Conservation (phyloP, 2,888 invertebrate genomes). For the Petrolisthes cinctipes region DNA sequence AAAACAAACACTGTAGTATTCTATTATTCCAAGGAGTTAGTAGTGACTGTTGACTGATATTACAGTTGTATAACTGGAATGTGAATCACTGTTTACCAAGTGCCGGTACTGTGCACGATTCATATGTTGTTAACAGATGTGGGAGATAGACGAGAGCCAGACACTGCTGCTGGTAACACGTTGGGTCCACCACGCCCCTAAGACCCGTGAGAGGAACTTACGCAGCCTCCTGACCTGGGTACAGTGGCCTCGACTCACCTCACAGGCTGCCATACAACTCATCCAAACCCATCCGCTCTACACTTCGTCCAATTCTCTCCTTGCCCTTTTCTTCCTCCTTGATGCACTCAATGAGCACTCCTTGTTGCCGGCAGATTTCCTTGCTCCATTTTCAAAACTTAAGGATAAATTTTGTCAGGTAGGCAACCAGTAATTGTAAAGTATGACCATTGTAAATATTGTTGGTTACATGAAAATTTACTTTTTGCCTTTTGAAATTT, state of each 20-base stretch:
- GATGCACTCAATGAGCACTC: slow-evolving; percentile 56
- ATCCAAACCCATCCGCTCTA: slow-evolving; percentile 53
- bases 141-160: slow-evolving; percentile 68
- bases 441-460: background rate
- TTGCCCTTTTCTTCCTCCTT: slow-evolving; percentile 52
- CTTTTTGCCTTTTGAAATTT: background rate
- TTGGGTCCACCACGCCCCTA: slow-evolving; percentile 74
- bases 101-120: too few species aligned
- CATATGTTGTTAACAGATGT: slow-evolving; percentile 58
- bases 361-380: slow-evolving; percentile 34
- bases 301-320: slow-evolving; percentile 34
- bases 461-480: background rate
- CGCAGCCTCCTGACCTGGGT: slow-evolving; percentile 73
- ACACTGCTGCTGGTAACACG: slow-evolving; percentile 73
- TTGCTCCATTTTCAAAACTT: slow-evolving; percentile 34
- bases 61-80: too few species aligned
- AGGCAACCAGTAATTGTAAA: background rate
- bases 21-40: too few species aligned
- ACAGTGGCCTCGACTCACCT: slow-evolving; percentile 72
- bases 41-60: too few species aligned
- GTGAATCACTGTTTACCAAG: too few species aligned
- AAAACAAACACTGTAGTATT: too few species aligned
- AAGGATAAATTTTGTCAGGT: slow-evolving; percentile 57
- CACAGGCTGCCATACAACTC: slow-evolving; percentile 64
- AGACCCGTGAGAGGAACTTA: slow-evolving; percentile 74